Conservation (phyloP, 2,888 invertebrate species). For the Parnassius glacialis region DNA sequence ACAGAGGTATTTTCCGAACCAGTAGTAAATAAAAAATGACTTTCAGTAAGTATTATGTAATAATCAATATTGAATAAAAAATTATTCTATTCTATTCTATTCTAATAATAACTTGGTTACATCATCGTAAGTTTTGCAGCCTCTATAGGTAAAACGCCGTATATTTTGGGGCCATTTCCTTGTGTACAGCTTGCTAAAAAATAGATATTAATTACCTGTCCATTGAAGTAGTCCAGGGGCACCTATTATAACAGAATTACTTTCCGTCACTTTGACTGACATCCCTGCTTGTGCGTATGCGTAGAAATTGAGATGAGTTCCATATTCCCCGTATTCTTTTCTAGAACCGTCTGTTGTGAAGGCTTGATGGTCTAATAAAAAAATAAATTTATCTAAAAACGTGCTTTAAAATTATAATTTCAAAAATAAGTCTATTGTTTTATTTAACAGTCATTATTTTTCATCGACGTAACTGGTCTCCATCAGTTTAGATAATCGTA, state of each 20-base stretch:
- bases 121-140: too few species aligned
- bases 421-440: not conserved
- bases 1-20: too few species aligned
- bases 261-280: constrained; percentile 68
- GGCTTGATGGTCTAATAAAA: constrained; percentile 51
- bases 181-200: too few species aligned
- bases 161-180: too few species aligned
- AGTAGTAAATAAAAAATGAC: too few species aligned
- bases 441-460: not conserved
- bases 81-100: too few species aligned
- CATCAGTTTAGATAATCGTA: too few species aligned
- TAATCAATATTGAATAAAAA: too few species aligned
- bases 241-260: constrained; percentile 74
- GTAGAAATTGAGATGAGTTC: constrained; percentile 63
- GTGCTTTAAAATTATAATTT: not conserved
- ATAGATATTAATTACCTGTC: constrained; percentile 60
- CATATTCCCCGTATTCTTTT: constrained; percentile 56
- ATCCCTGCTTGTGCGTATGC: constrained; percentile 78
- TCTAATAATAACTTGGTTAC: too few species aligned
- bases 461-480: too few species aligned
- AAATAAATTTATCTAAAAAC: not conserved
- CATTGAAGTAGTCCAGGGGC: constrained; percentile 83
- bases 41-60: too few species aligned
- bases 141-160: too few species aligned
- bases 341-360: constrained; percentile 47